A percentile compares a stretch with the other conserved stretches of the same genome.
Conservation (phyloP, 2,113 vertebrate genomes). For the Cricetomys ansorgei region DNA sequence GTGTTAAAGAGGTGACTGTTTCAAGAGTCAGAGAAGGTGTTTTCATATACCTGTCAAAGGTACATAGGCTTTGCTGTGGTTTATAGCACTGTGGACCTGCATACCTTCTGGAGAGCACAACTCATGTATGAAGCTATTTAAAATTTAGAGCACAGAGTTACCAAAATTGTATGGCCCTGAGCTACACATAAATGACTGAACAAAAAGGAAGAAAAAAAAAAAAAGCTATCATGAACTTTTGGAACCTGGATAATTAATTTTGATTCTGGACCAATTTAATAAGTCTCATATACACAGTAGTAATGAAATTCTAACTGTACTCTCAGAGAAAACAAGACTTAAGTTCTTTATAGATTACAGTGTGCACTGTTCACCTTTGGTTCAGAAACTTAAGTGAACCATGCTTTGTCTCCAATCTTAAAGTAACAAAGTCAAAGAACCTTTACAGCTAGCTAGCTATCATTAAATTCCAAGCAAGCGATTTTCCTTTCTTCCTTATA, state of each 20-base stretch:
- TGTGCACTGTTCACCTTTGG: constrained; percentile 12
- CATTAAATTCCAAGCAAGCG: not conserved
- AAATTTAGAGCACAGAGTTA: not conserved
- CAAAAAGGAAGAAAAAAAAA: constrained; percentile 33
- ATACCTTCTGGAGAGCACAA: not conserved
- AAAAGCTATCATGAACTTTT: not conserved
- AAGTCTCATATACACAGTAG: not conserved
- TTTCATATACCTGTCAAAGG: not conserved
- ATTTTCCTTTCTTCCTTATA: not conserved
- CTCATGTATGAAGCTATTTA: not conserved
- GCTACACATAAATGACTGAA: not conserved
- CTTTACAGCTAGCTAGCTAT: not conserved
- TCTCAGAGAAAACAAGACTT: constrained; percentile 45
- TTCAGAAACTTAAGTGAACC: not conserved
- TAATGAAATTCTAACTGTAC: constrained; percentile 51
- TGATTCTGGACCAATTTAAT: constrained; percentile 41
- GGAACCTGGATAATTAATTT: constrained; percentile 53
- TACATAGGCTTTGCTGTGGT: not conserved
- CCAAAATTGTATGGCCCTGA: not conserved
- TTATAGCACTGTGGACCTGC: not conserved
- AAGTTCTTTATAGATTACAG: not conserved
- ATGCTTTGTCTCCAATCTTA: not conserved
- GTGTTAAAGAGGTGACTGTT: constrained; percentile 45
- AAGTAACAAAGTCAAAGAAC: not conserved
- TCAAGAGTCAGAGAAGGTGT: not conserved